Conservation (phyloP, 1,140 invertebrate genomes). For the Polyergus mexicanus region DNA sequence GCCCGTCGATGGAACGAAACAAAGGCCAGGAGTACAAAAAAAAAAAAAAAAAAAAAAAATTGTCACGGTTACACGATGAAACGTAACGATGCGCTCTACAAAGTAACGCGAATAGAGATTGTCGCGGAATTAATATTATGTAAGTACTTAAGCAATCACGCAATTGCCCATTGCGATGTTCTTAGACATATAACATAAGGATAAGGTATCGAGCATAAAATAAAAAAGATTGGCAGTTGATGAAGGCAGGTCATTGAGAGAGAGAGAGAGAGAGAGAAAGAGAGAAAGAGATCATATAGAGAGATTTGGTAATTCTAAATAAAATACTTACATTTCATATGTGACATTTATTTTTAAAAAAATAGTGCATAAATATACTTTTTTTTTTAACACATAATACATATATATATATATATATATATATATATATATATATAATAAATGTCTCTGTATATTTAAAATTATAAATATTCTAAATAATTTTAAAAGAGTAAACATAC, state of each 20-base stretch:
- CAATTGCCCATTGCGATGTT: constrained; percentile 7
- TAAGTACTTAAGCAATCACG: constrained; percentile 30
- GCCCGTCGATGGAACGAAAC: constrained; percentile 41
- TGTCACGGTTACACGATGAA: constrained; percentile 23
- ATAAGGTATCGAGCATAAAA: background rate
- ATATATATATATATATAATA: background rate
- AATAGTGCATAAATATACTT: background rate
- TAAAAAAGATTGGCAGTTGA: background rate
- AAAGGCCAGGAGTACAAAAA: constrained; percentile 51
- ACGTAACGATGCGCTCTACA: constrained; percentile 10
- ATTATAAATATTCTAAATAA: background rate
- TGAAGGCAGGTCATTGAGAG: background rate
- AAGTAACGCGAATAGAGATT: constrained; percentile 45
- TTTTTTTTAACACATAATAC: background rate
- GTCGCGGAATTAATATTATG: constrained; percentile 15
- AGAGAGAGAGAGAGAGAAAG: no score
- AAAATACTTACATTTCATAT: background rate
- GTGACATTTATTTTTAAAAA: background rate
- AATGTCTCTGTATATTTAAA: background rate
- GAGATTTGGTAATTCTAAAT: background rate
- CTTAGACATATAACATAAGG: background rate
- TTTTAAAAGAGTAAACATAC: background rate
- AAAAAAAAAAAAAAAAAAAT: constrained; percentile 34
- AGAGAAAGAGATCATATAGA: background rate
- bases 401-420: background rate